Evolutionary conservation across 2,888 invertebrate genomes (phyloP), one percentile per base, ranked within the genome.

Genomic region (Margaritifera margaritifera): DNA sequence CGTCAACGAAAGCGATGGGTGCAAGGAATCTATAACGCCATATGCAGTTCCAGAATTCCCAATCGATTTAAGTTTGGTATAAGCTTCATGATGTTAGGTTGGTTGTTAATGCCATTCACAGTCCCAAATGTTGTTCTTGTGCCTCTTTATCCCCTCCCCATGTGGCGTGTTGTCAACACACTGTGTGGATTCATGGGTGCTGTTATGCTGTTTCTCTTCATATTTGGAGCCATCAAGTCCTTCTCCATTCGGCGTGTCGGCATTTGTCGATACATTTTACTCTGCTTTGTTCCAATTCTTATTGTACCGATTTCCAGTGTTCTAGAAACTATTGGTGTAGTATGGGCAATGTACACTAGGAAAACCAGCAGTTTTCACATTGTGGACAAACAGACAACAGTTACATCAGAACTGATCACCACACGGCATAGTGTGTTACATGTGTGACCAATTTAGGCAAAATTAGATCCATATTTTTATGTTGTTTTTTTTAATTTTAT

Each of bases 1-100:
- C 78, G 78, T 57, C 85, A 85, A 69, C 69, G 86, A 42, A 79
- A 80, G 55, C 81, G 85, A 4, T 86, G 86, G 86, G 78, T 84
- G 62, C 83, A 81, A 51, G 86, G 86, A 6, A 85, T 86, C 52
- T 77, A 78, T 51, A 77, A 81, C 67, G 82, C 80, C 8, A 80
- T 80, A 8, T 72, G 78, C 8, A 81, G 82, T 71, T 25, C 66
- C n/a, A 74, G 75, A 42, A 82, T 86, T n/a, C 84, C 85, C 11
- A 63, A 68, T 18, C 70, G 69, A 5, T 80, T 83, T 63, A 85
- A 83, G 63, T 64, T 70, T 53, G 85, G 86, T 6, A 82, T 84
- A 15, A 65, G 78, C 8, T 66, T 83, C 6, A 84, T 85, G 79
- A 72, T 83, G 18, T 53, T 82, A 11, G 74, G 80, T 3, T 80